A percentile compares a stretch with the other conserved stretches of the same genome.
phyloP scores from a whole-genome alignment of 2,113 vertebrate genomes.

The Hemicordylus capensis region DNA sequence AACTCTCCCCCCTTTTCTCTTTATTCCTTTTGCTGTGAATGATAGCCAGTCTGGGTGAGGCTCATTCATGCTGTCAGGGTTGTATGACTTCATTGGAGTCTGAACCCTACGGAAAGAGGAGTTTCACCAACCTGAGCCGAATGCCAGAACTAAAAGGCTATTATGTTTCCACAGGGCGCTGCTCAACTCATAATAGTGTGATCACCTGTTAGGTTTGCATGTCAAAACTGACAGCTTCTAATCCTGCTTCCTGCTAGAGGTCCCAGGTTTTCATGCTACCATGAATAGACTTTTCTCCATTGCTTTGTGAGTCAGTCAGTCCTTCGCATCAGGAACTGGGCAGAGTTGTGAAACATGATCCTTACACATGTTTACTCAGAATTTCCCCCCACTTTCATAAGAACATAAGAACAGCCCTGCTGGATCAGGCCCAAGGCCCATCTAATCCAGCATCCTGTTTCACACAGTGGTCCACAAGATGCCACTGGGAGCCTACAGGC shows the following conservation, averaged over 20 bases:
- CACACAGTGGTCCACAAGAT: too few species aligned
- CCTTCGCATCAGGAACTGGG: background rate
- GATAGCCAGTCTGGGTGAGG: slow-evolving; percentile 19
- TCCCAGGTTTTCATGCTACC: slow-evolving; percentile 5
- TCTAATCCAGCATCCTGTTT: too few species aligned
- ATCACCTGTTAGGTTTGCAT: background rate
- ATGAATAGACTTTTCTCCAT: background rate
- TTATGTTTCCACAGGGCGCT: background rate
- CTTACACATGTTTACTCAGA: background rate
- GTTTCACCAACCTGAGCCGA: slow-evolving; percentile 33
- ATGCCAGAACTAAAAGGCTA: slow-evolving; percentile 31
- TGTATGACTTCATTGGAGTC: slow-evolving; percentile 13
- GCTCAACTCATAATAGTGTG: slow-evolving; percentile 16
- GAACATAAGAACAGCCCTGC: too few species aligned
- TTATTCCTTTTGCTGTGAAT: slow-evolving; percentile 43
- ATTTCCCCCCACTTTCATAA: too few species aligned
- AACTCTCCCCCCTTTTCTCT: slow-evolving; percentile 17
- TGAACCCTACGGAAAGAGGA: background rate
- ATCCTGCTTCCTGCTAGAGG: background rate
- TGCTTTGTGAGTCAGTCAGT: background rate
- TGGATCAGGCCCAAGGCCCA: too few species aligned
- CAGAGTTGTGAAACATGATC: background rate
- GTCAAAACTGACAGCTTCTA: slow-evolving; percentile 14
- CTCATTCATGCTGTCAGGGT: slow-evolving; percentile 39
- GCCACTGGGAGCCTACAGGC: too few species aligned